Evolutionary conservation across 2,113 vertebrate species (phyloP).

Genomic region (Puffinus mauretanicus): DNA sequence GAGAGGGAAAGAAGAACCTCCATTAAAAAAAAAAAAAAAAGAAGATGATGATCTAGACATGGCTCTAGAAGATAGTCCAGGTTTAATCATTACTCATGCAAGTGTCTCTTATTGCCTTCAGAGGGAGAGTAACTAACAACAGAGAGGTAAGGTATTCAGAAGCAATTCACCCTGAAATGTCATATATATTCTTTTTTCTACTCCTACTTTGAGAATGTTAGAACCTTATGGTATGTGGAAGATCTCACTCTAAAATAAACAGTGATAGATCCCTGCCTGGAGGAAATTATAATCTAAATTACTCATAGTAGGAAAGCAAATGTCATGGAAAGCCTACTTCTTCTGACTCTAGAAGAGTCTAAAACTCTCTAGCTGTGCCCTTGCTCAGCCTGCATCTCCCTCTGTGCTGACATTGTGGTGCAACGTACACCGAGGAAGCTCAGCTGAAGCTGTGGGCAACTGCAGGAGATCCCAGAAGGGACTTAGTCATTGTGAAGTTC

Average conservation of each 20-base stretch:
- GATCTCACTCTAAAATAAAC: background rate
- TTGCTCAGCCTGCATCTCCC: background rate
- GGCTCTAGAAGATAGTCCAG: background rate
- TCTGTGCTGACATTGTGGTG: background rate
- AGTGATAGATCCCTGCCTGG: background rate
- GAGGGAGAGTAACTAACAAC: background rate
- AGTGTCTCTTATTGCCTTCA: background rate
- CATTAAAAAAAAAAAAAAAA: background rate
- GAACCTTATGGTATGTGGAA: background rate
- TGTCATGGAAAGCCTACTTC: background rate
- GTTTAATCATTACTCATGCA: background rate
- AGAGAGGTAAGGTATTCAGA: background rate
- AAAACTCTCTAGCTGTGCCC: background rate
- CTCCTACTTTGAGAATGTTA: background rate
- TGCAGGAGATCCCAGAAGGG: background rate
- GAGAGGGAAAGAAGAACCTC: background rate
- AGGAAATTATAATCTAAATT: background rate
- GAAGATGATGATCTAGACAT: background rate
- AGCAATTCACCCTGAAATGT: background rate
- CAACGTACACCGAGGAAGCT: background rate
- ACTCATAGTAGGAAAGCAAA: background rate
- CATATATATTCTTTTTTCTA: background rate
- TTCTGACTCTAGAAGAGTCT: background rate
- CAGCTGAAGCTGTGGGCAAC: background rate
- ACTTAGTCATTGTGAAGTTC: background rate